phyloP scores from a whole-genome alignment of 1,140 invertebrate species.

The Tetraneura akinire region DNA sequence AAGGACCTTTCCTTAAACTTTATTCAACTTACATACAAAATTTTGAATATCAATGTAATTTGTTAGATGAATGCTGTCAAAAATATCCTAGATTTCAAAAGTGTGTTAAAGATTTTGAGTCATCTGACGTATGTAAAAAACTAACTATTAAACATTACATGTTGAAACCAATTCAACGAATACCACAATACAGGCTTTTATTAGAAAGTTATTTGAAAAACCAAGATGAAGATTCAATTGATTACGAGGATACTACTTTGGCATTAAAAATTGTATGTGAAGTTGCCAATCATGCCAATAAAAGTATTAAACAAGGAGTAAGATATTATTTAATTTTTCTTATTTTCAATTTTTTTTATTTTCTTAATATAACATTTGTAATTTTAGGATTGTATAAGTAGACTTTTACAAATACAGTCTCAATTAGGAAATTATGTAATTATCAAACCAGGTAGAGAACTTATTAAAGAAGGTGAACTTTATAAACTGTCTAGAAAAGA shows the following conservation, averaged over 20 bases:
- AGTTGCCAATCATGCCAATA: conserved; percentile 76
- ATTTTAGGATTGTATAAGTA: conserved; percentile 63
- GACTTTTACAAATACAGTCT: conserved; percentile 65
- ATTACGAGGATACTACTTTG: conserved; percentile 68
- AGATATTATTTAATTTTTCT: conserved; percentile 59
- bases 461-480: conserved; percentile 72
- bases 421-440: conserved; percentile 67
- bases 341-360: conserved; percentile 54
- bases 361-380: background rate
- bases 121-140: conserved; percentile 66
- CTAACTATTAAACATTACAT: conserved; percentile 72
- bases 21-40: conserved; percentile 74
- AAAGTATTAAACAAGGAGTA: conserved; percentile 69
- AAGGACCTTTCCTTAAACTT: conserved; percentile 75
- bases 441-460: conserved; percentile 69
- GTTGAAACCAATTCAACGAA: conserved; percentile 76
- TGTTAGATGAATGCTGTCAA: conserved; percentile 66
- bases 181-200: conserved; percentile 71
- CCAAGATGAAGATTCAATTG: conserved; percentile 64
- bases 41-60: conserved; percentile 67
- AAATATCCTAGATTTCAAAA: conserved; percentile 67
- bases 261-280: conserved; percentile 72
- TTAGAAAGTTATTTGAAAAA: conserved; percentile 70
- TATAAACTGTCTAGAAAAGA: conserved; percentile 70
- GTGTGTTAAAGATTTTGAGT: conserved; percentile 70